These are phyloP conservation scores for Xyrauchen texanus DNA, from an alignment of 2,113 vertebrate species.

Conservation along the genomic window DNA sequence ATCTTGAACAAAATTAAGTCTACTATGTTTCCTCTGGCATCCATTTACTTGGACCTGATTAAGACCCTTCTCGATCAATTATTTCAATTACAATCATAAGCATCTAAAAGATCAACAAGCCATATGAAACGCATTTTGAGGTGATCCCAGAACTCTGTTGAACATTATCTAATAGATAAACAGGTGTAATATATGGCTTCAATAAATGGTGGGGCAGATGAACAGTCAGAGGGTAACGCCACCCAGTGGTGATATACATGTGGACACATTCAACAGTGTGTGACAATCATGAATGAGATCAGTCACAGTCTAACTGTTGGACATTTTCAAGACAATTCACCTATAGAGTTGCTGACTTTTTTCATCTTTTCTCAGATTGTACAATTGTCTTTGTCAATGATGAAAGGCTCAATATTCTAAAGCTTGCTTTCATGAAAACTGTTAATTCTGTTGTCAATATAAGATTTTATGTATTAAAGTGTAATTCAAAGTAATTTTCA, in stretches of 20 bases:
- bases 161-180: conserved; percentile 5
- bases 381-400: background rate
- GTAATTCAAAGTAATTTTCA: background rate
- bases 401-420: no score
- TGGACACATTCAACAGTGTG: background rate
- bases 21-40: conserved; percentile 2
- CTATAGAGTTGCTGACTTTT: conserved; percentile 43
- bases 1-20: conserved; percentile 19
- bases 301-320: conserved; percentile 64
- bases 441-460: background rate
- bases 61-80: background rate
- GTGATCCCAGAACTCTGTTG: background rate
- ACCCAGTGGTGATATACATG: background rate
- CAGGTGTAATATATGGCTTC: conserved; percentile 39
- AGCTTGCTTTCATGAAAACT: background rate
- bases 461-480: no score
- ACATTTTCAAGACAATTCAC: conserved; percentile 57
- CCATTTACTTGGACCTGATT: background rate
- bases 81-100: background rate
- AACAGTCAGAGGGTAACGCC: background rate
- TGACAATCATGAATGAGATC: conserved; percentile 23
- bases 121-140: background rate
- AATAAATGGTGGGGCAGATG: conserved; percentile 16
- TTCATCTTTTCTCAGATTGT: background rate
- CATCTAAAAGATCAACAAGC: conserved; percentile 14